Evolutionary conservation across 2,113 vertebrate genomes (phyloP), one percentile per base, ranked within the genome.

Genomic region (Murina feae): DNA sequence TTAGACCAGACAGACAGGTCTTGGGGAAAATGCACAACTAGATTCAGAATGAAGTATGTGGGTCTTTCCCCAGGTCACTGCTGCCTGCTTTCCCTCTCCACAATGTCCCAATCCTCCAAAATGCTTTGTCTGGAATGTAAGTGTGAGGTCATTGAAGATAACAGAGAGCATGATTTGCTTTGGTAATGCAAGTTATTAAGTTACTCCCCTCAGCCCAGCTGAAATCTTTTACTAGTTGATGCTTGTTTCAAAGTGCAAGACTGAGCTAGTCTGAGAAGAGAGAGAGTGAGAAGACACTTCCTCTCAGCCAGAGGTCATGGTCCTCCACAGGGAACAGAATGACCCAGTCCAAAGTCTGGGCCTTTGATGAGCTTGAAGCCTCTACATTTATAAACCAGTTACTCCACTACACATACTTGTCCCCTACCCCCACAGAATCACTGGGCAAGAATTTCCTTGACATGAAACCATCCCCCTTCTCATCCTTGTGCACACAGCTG

Each of bases 61-160:
- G 30, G 6, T 21, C 66, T 94, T 91, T 89, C 32, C 47, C 42
- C 5, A 63, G 32, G 49, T 30, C 86, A 81, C 32, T 90, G 32
- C 9, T 93, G 28, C 53, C 74, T 32, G 0, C 21, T 35, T 32
- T 74, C 92, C 37, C 39, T 44, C 75, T 90, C 10, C 39, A 89
- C n/a, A 75, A 92, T 71, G 44, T 18, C 94, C 93, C 12, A 30
- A 51, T 25, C 68, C 80, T 91, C 75, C 76, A 89, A 72, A 95
- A 89, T 76, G 58, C 58, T 91, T 95, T 95, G 82, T 20, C 78
- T 81, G 58, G 39, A 95, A 92, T 94, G 16, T 89, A 95, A 92
- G 39, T 11, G 63, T 94, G 94, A 96, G 69, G 95, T 95, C 91
- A 93, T 55, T 80, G 86, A 25, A 96, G 94, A 96, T 96, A 97